A percentile compares a stretch with the other conserved stretches of the same genome.
phyloP scores from a whole-genome alignment of 1,140 invertebrate species.

The Sycophaga agraensis region DNA sequence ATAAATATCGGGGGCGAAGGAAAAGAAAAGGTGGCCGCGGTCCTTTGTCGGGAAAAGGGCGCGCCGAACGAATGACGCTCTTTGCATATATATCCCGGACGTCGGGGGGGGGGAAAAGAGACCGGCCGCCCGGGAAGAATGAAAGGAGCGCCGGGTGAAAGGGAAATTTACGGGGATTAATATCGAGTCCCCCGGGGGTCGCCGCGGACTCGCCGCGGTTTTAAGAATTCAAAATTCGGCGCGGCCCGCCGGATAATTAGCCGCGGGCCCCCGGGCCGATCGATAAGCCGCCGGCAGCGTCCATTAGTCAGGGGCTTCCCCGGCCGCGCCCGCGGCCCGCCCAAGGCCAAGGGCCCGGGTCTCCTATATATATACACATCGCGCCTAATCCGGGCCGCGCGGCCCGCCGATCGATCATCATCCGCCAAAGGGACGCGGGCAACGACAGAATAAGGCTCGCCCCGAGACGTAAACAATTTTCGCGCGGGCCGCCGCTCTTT shows the following conservation, averaged over 20 bases:
- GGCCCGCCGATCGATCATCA: too few relatives aligned
- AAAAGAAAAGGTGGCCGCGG: constrained; percentile 45
- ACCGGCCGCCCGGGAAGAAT: background rate
- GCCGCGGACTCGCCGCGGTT: constrained; percentile 36
- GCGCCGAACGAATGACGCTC: constrained; percentile 44
- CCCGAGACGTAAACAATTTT: too few relatives aligned
- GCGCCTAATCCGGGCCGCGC: too few relatives aligned
- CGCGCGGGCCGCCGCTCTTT: too few relatives aligned
- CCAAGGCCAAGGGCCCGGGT: too few relatives aligned
- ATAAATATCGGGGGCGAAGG: background rate
- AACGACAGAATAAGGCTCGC: too few relatives aligned
- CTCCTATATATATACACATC: too few relatives aligned
- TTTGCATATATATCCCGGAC: background rate
- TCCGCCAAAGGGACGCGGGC: too few relatives aligned
- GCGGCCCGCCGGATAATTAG: background rate
- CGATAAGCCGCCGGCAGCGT: constrained; percentile 38
- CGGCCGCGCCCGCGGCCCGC: too few relatives aligned
- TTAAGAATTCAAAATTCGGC: constrained; percentile 60
- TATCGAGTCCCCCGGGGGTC: constrained; percentile 51
- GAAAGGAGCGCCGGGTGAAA: constrained; percentile 39
- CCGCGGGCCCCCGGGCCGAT: constrained; percentile 25
- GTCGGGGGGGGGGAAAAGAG: background rate
- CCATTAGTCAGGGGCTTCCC: too few relatives aligned
- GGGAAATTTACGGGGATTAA: constrained; percentile 62
- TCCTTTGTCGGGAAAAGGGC: constrained; percentile 56